A percentile compares a stretch with the other conserved stretches of the same genome.
Conservation (phyloP, 2,888 invertebrate genomes). For the Iselma pallidipennis region DNA sequence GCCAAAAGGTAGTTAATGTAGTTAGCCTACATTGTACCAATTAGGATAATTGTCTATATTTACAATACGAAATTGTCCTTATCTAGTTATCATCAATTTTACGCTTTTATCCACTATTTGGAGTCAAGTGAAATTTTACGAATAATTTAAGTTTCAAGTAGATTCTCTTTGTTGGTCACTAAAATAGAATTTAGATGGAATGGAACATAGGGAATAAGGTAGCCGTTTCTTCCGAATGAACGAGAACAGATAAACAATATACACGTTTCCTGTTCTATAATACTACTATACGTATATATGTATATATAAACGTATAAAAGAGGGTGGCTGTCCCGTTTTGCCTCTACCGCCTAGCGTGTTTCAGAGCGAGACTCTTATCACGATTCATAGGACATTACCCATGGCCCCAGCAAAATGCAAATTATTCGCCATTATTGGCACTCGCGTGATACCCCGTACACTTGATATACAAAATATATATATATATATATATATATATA, state of each 20-base stretch:
- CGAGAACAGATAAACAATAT: constrained; percentile 24
- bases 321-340: constrained; percentile 6
- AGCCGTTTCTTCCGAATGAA: constrained; percentile 24
- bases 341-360: constrained; percentile 25
- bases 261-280: constrained; percentile 23
- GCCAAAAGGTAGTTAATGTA: neutral
- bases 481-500: too few relatives aligned
- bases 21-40: neutral
- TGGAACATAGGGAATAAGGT: constrained; percentile 10
- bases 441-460: constrained; percentile 43
- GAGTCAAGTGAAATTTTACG: constrained; percentile 38
- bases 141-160: constrained; percentile 38
- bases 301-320: constrained; percentile 21
- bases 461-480: constrained; percentile 37
- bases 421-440: constrained; percentile 51
- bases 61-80: constrained; percentile 9
- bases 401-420: constrained; percentile 53
- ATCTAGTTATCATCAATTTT: constrained; percentile 10
- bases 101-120: neutral
- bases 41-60: constrained; percentile 20
- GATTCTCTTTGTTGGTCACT: constrained; percentile 23
- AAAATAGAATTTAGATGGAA: constrained; percentile 11
- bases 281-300: neutral
- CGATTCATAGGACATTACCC: constrained; percentile 55
- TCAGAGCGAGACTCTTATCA: constrained; percentile 47